Evolutionary conservation across 2,797 vertebrate genomes (phyloP).

Genomic region (Lagocephalus sceleratus): DNA sequence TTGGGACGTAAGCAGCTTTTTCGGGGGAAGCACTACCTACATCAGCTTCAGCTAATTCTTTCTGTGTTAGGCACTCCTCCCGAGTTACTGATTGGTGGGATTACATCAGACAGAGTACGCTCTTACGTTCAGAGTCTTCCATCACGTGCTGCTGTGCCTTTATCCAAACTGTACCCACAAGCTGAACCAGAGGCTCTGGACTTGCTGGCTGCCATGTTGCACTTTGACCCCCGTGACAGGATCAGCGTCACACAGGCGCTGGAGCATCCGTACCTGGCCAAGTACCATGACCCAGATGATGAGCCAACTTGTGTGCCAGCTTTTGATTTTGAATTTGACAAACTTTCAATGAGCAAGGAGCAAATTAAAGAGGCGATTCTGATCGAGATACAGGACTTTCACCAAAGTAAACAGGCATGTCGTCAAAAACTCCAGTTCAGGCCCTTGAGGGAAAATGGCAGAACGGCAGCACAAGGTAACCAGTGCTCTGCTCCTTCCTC

Average conservation of each 20-base stretch:
- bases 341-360: constrained; percentile 77
- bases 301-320: constrained; percentile 92
- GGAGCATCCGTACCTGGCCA: constrained; percentile 84
- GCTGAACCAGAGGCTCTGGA: constrained; percentile 81
- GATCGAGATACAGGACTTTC: constrained; percentile 90
- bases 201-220: constrained; percentile 82
- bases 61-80: constrained; percentile 87
- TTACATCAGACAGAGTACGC: constrained; percentile 86
- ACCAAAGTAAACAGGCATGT: constrained; percentile 79
- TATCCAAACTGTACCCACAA: constrained; percentile 82
- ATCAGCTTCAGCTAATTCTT: constrained; percentile 91
- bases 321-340: constrained; percentile 92
- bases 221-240: constrained; percentile 84
- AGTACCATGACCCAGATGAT: constrained; percentile 91
- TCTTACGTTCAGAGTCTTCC: constrained; percentile 88
- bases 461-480: constrained; percentile 24
- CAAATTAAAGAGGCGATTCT: constrained; percentile 93
- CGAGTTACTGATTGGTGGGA: constrained; percentile 80
- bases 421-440: constrained; percentile 86
- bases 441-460: constrained; percentile 65
- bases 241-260: constrained; percentile 84
- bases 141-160: constrained; percentile 78
- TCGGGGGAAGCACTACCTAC: constrained; percentile 88
- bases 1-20: constrained; percentile 88
- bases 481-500: constrained; percentile 40